Evolutionary conservation across 2,113 vertebrate species (phyloP), one percentile per base, ranked within the genome.

Genomic region (Thunnus maccoyii): DNA sequence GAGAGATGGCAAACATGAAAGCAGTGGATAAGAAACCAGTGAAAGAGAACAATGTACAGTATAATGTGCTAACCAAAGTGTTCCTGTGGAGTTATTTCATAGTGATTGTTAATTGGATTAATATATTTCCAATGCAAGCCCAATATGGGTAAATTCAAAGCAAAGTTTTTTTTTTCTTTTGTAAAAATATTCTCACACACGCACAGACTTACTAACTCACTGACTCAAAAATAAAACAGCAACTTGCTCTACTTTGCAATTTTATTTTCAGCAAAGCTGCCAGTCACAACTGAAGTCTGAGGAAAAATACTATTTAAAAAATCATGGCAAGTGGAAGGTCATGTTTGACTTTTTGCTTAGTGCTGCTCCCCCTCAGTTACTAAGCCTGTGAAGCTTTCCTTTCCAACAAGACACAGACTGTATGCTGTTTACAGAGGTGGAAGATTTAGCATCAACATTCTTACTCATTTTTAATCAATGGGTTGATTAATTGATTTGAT

Each of bases 101-200:
- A 8, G 47, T 73, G 81, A 77, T 5, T 36, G 66, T 46, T 79
- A 64, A 51, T 3, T 72, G 15, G 63, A 78, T 83, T 84, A 56
- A 69, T 75, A 73, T 50, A 51, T 67, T 67, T 74, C 18, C 47
- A 16, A 72, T 71, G 78, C 60, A 20, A 89, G 93, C 93, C 92
- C 93, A 94, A 93, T 93, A 90, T 93, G 93, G 92, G 92, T 82
- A 71, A 91, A 91, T 82, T 79, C 50, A 82, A 67, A 78, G 74
- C 54, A 47, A 48, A 22, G 22, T 22, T 36, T 60, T 44, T n/a
- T 56, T 41, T 18, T 61, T 60, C 47, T 17, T 44, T 18, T n/a
- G 36, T 58, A 17, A 11, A 66, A 22, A 57, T 47, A 69, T 44
- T 72, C 61, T 32, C 52, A 69, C 16, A 41, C 68, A 66, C 11